phyloP scores from a whole-genome alignment of 2,888 invertebrate genomes.

The Nomada fucata region DNA sequence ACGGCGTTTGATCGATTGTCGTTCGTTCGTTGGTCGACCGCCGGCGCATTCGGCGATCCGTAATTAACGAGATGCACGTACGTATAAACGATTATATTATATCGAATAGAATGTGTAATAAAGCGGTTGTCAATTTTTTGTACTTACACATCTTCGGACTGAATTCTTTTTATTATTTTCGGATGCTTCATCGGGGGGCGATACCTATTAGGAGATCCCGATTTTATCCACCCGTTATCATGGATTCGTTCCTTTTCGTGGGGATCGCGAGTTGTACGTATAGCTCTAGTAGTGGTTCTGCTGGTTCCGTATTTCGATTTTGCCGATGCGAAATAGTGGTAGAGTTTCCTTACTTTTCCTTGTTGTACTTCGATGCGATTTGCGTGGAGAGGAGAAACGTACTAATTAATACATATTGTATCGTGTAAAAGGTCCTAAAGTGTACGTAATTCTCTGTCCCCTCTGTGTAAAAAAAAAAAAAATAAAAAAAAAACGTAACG shows the following conservation, averaged over 20 bases:
- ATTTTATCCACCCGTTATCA: background rate
- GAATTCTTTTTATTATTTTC: constrained; percentile 8
- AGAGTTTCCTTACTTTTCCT: background rate
- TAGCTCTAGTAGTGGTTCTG: no score
- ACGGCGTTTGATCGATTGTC: constrained; percentile 35
- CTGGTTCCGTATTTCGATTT: no score
- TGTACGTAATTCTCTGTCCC: constrained; percentile 63
- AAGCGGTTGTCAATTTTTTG: constrained; percentile 80
- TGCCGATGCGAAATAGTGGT: background rate
- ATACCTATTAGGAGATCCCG: background rate
- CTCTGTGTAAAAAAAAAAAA: constrained; percentile 48
- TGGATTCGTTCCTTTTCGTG: constrained; percentile 4
- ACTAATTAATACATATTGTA: constrained; percentile 40
- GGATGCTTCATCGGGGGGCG: constrained; percentile 28
- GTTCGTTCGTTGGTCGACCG: constrained; percentile 30
- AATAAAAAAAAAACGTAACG: constrained; percentile 47
- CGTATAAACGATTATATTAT: constrained; percentile 73
- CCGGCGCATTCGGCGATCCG: constrained; percentile 40
- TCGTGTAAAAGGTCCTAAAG: constrained; percentile 75
- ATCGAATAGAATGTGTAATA: constrained; percentile 74
- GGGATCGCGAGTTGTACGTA: background rate
- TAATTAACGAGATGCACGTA: constrained; percentile 65
- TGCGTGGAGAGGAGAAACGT: background rate
- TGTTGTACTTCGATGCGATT: background rate
- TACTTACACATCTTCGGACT: constrained; percentile 78